These are phyloP conservation scores for Paedocypris sp. DNA, from an alignment of 2,113 vertebrate genomes.

Conservation along the genomic window DNA sequence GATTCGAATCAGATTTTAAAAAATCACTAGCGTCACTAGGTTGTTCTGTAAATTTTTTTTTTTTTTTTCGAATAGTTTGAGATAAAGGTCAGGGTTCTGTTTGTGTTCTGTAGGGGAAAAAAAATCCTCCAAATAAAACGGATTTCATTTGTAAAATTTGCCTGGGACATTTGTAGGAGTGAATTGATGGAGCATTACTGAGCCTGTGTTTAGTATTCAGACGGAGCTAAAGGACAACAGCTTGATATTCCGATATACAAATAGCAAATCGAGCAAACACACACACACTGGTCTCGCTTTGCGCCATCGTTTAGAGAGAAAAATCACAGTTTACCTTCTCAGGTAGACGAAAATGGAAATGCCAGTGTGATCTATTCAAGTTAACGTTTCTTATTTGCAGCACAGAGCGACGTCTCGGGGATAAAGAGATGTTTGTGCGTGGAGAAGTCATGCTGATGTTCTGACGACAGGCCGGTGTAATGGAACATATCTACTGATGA, in stretches of 20 bases:
- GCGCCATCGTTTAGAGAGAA: no score
- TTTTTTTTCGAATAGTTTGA: no score
- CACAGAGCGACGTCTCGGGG: neutral
- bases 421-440: neutral
- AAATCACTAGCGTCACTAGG: no score
- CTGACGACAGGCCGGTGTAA: neutral
- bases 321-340: neutral
- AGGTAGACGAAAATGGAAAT: constrained; percentile 10
- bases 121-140: constrained; percentile 37
- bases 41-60: no score
- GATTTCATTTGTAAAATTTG: constrained; percentile 20
- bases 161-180: constrained; percentile 11
- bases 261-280: constrained; percentile 10
- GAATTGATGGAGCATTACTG: neutral
- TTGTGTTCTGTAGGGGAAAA: constrained; percentile 27
- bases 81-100: constrained; percentile 29
- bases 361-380: neutral
- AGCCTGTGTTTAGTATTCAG: constrained; percentile 24
- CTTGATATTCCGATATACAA: constrained; percentile 19
- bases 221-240: constrained; percentile 6
- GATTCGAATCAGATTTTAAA: no score
- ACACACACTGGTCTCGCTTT: neutral
- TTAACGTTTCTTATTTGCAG: neutral
- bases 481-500: neutral
- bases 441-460: neutral